Conservation (phyloP, 2,113 vertebrate species). For the Alethe castanea region DNA sequence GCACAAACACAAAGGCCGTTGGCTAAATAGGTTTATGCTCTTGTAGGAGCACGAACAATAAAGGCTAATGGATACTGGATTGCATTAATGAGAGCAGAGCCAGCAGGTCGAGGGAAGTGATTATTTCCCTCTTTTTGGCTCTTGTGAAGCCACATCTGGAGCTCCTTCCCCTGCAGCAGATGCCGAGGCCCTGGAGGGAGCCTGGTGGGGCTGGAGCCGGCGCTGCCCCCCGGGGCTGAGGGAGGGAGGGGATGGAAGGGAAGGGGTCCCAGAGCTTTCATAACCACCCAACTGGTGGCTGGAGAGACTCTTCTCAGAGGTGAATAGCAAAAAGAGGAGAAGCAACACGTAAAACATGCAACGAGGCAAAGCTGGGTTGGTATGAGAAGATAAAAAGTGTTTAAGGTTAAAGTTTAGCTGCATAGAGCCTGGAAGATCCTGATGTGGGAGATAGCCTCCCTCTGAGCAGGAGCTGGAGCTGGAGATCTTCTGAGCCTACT, state of each 20-base stretch:
- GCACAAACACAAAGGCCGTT: not conserved
- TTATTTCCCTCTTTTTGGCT: conserved; percentile 42
- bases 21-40: conserved; percentile 3
- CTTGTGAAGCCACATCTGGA: conserved; percentile 44
- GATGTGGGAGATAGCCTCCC: not conserved
- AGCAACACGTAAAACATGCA: not conserved
- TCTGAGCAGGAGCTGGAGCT: not conserved
- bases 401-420: not conserved
- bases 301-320: not conserved
- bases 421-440: not conserved
- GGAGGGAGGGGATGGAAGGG: not conserved
- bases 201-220: not conserved
- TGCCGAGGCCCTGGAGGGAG: not conserved
- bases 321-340: not conserved
- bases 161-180: not conserved
- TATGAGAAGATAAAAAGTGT: not conserved
- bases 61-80: conserved; percentile 39
- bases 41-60: conserved; percentile 1
- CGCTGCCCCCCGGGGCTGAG: rapidly evolving
- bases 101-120: conserved; percentile 59
- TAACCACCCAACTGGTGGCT: not conserved
- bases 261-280: not conserved
- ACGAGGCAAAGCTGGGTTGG: not conserved
- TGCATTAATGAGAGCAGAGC: conserved; percentile 42
- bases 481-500: not conserved